Evolutionary conservation across 1,140 invertebrate genomes (phyloP).

Genomic region (Cheumatopsyche charites): DNA sequence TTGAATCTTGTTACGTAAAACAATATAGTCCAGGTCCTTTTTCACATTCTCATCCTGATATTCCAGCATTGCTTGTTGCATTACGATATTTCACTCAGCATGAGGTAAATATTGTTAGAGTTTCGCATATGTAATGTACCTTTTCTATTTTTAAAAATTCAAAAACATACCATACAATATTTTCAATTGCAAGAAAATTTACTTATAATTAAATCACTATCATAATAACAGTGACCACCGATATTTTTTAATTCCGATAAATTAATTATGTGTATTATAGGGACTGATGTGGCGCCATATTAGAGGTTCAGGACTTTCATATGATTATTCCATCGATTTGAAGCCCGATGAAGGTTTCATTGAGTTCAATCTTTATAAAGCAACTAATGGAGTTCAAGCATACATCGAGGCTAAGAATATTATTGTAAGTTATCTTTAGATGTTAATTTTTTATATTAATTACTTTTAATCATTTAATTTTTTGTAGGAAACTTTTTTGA

Average conservation of each 20-base stretch:
- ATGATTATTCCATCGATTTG: slow-evolving; percentile 71
- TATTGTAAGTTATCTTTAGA: too few species aligned
- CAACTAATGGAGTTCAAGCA: slow-evolving; percentile 76
- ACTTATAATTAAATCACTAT: too few species aligned
- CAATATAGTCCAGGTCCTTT: slow-evolving; percentile 71
- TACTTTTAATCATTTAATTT: not conserved
- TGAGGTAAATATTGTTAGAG: too few species aligned
- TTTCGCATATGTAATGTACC: too few species aligned
- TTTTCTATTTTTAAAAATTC: too few species aligned
- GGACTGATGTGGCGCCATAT: slow-evolving; percentile 89
- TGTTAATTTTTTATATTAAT: too few species aligned
- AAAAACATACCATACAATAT: too few species aligned
- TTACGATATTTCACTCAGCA: slow-evolving; percentile 86
- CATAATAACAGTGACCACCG: not conserved
- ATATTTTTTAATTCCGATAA: not conserved
- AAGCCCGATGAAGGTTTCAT: slow-evolving; percentile 73
- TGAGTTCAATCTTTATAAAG: slow-evolving; percentile 73
- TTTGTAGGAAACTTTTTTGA: slow-evolving; percentile 71
- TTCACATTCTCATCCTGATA: slow-evolving; percentile 68
- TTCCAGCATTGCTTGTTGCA: slow-evolving; percentile 77
- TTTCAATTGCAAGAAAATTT: too few species aligned
- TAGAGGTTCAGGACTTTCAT: slow-evolving; percentile 82
- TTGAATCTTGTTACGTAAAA: slow-evolving; percentile 79
- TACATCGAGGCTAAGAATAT: slow-evolving; percentile 79
- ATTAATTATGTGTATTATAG: slow-evolving; percentile 53